Percentiles rank a stretch among this genome's conserved stretches.
These are phyloP conservation scores for Mesocricetus auratus DNA, from an alignment of 2,113 vertebrate genomes.

Conservation along the genomic window DNA sequence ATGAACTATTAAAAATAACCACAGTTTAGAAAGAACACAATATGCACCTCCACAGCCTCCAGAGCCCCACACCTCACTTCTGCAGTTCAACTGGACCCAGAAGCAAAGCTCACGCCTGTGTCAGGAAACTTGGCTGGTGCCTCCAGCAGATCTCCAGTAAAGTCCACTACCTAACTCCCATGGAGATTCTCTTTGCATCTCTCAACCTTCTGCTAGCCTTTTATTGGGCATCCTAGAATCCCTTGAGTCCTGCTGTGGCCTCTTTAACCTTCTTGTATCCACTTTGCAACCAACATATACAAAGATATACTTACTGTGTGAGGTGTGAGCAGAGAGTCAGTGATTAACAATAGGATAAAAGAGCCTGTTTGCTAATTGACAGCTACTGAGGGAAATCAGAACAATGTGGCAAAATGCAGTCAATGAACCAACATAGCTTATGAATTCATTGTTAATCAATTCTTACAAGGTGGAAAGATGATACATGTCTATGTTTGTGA, in stretches of 20 bases:
- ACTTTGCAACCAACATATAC: not conserved
- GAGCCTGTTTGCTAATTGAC: not conserved
- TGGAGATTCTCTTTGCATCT: not conserved
- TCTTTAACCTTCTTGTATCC: not conserved
- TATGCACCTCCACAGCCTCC: not conserved
- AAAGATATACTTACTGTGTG: not conserved
- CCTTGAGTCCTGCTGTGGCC: not conserved
- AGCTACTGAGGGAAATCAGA: not conserved
- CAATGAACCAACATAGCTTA: not conserved
- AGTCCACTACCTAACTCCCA: not conserved
- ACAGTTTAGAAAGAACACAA: constrained; percentile 18
- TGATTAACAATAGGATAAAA: not conserved
- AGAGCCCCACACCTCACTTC: not conserved
- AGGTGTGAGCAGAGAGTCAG: not conserved
- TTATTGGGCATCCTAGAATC: not conserved
- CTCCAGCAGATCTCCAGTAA: not conserved
- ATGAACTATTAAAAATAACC: not conserved
- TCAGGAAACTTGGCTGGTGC: not conserved
- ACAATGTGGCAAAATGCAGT: not conserved
- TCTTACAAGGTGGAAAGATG: not conserved
- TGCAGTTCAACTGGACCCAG: not conserved
- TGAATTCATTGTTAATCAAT: not conserved
- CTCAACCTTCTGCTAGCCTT: not conserved
- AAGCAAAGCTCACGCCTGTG: not conserved
- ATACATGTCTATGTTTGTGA: not conserved